Evolutionary conservation across 2,113 vertebrate genomes (phyloP), one percentile per base, ranked within the genome.

Genomic region (Peucedramus taeniatus): DNA sequence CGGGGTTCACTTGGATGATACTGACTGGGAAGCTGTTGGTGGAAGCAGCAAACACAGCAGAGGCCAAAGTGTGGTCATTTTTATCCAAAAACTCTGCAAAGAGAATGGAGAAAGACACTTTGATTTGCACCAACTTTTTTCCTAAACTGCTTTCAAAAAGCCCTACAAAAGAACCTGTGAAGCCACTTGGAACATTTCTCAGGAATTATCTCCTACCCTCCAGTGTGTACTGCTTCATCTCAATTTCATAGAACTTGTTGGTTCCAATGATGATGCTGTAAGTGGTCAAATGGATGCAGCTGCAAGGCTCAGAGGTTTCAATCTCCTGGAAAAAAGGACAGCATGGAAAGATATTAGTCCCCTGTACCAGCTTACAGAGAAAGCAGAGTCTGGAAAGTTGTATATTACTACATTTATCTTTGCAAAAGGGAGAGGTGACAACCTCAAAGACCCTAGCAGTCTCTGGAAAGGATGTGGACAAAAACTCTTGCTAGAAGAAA

Each of bases 231-330:
- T 99, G 99, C 97, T 99, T 99, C 99, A 99, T 99, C 97, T 99
- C 99, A 21, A 99, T 99, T 96, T 99, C 99, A 47, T 99, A 99
- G 98, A 99, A 99, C 95, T 99, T 99, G 97, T 99, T 99, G 96
- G 99, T 99, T 94, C 99, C 99, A 10, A 99, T 99, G 96, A 99
- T 99, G 98, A 99, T 98, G 96, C 99, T 99, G 98, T 99, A 99
- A 93, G 97, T 98, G 96, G 99, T 99, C 98, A 99, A 98, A 96
- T 99, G 99, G 96, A 99, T 98, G 95, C 99, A 99, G 98, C 99
- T 99, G 98, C 99, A 99, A 19, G 99, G 99, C 98, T 99, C 99
- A 42, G 99, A 98, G 24, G 99, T 99, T 97, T 99, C 99, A 10
- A 99, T 99, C 97, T 99, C 99, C 99, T 99, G 97, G 61, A 45